phyloP scores from a whole-genome alignment of 2,113 vertebrate genomes.

The Forbesichthys agassizii region DNA sequence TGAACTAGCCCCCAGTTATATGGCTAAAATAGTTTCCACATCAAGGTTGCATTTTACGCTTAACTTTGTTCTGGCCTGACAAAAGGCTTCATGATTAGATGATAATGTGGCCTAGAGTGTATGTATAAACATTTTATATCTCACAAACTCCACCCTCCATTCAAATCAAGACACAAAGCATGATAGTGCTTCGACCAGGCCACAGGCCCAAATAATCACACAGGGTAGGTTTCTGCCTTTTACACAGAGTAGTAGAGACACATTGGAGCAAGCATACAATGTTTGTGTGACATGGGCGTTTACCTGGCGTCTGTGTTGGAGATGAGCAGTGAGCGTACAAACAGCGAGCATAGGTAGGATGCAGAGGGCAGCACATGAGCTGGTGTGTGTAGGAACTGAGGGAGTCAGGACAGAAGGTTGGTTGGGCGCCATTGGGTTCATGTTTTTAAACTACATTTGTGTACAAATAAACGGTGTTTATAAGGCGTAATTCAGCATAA shows the following conservation, averaged over 20 bases:
- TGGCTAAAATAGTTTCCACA: not conserved
- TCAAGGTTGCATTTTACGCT: not conserved
- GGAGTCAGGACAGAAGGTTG: not conserved
- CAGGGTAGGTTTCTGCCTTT: not conserved
- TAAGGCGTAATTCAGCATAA: too few relatives aligned
- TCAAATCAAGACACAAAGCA: too few relatives aligned
- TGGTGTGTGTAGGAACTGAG: slow-evolving; percentile 89
- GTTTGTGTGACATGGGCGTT: not conserved
- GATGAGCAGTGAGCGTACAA: slow-evolving; percentile 86
- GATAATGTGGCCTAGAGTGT: too few relatives aligned
- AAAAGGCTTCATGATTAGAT: too few relatives aligned
- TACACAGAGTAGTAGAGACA: not conserved
- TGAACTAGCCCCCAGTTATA: not conserved
- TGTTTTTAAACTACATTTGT: not conserved
- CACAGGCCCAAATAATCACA: too few relatives aligned
- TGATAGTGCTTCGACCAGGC: too few relatives aligned
- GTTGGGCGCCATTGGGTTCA: too few relatives aligned
- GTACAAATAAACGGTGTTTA: too few relatives aligned
- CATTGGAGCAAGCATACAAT: not conserved
- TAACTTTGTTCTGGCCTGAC: too few relatives aligned
- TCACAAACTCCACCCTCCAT: too few relatives aligned
- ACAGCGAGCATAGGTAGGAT: slow-evolving; percentile 88
- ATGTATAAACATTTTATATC: too few relatives aligned
- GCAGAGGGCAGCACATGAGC: slow-evolving; percentile 91
- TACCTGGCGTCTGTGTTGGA: slow-evolving; percentile 65